Conservation (phyloP, 53 echinoderm and acorn worm genomes). For the Patiria pectinifera region DNA sequence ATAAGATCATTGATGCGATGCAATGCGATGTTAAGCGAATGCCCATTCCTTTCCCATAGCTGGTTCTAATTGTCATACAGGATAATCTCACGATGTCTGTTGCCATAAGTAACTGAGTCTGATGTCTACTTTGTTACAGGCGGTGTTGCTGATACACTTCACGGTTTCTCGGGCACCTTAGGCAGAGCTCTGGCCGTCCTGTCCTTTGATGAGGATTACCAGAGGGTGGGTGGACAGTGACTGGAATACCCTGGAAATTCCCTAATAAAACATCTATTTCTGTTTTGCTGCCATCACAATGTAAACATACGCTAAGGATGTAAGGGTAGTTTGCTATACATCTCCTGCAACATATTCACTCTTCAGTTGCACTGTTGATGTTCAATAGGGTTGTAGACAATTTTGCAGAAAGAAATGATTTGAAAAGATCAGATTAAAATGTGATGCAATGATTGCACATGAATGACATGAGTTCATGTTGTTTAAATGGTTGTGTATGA, state of each 20-base stretch:
- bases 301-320: background rate
- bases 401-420: no score
- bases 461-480: background rate
- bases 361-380: no score
- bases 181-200: slow-evolving; percentile 89
- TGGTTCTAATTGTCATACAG: background rate
- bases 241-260: background rate
- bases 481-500: background rate
- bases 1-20: no score
- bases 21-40: no score
- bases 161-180: slow-evolving; percentile 81
- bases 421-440: no score
- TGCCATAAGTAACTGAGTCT: background rate
- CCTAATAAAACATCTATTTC: background rate
- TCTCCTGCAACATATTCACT: no score
- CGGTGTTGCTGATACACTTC: slow-evolving; percentile 90
- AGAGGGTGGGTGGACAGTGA: slow-evolving; percentile 73
- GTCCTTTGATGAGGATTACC: slow-evolving; percentile 93
- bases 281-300: background rate
- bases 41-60: no score
- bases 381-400: no score
- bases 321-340: no score
- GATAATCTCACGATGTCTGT: background rate
- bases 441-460: background rate
- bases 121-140: slow-evolving; percentile 56